Evolutionary conservation across 2,113 vertebrate species (phyloP).

Genomic region (Nipponia nippon): DNA sequence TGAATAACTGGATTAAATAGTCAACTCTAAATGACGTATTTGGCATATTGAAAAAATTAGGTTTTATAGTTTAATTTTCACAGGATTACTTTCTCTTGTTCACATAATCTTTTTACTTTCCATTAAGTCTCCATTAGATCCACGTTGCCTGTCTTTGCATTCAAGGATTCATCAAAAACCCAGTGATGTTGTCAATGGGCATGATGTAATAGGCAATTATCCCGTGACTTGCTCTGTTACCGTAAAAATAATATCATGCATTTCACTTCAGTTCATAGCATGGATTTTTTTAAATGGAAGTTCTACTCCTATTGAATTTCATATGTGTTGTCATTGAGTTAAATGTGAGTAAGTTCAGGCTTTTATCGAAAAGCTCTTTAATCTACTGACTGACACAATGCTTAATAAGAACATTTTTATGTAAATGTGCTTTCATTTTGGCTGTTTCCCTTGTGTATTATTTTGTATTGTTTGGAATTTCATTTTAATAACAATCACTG

Average conservation of each 20-base stretch:
- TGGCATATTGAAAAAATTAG: background rate
- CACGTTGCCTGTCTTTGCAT: background rate
- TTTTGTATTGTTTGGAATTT: slow-evolving; percentile 4
- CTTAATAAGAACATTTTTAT: background rate
- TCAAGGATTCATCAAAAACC: background rate
- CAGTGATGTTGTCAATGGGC: background rate
- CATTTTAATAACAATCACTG: background rate
- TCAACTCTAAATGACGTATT: background rate
- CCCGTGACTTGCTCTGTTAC: background rate
- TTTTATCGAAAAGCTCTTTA: background rate
- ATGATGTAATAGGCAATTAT: background rate
- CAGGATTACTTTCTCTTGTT: background rate
- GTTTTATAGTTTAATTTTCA: background rate
- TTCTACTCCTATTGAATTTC: background rate
- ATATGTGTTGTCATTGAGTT: background rate
- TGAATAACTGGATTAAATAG: background rate
- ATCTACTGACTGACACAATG: background rate
- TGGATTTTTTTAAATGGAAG: background rate
- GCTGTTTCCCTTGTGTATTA: background rate
- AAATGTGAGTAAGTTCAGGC: background rate
- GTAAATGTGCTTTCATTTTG: background rate
- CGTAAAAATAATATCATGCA: background rate
- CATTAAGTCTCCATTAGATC: background rate
- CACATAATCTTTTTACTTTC: background rate
- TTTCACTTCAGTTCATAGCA: background rate